Evolutionary conservation across 2,888 invertebrate species (phyloP).

Genomic region (Eudemis profundana): DNA sequence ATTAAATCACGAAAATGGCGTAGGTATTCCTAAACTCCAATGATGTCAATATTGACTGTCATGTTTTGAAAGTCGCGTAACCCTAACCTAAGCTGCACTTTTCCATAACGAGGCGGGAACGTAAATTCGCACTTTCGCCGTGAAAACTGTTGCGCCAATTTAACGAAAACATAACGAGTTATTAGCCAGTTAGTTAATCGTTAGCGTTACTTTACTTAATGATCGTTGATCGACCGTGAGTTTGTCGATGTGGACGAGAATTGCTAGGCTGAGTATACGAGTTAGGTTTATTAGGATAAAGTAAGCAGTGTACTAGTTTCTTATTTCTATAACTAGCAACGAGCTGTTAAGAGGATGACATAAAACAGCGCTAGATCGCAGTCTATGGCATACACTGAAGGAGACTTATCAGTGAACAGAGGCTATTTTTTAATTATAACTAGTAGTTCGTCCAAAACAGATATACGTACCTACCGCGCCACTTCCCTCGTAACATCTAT

Average conservation of each 20-base stretch:
- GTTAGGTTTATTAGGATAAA: not conserved
- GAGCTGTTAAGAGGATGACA: no score
- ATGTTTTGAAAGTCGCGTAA: slow-evolving; percentile 16
- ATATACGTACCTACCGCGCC: no score
- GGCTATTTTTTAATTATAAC: no score
- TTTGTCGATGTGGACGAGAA: not conserved
- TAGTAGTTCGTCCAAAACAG: no score
- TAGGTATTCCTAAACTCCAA: no score
- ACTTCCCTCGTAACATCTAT: no score
- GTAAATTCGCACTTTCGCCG: slow-evolving; percentile 38
- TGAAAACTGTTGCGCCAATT: slow-evolving; percentile 35
- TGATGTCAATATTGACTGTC: not conserved
- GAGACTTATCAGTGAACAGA: no score
- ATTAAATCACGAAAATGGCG: no score
- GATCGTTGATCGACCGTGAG: slow-evolving; percentile 13
- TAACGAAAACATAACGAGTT: slow-evolving; percentile 29
- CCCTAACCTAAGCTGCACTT: slow-evolving; percentile 31
- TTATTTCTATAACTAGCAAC: not conserved
- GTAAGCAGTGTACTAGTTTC: not conserved
- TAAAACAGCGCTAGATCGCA: no score
- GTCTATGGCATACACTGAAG: no score
- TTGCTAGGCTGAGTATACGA: not conserved
- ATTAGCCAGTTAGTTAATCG: slow-evolving; percentile 12
- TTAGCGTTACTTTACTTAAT: slow-evolving; percentile 1
- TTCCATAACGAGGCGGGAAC: slow-evolving; percentile 17